Conservation (phyloP, 2,113 vertebrate genomes). For the Pelodiscus sinensis region DNA sequence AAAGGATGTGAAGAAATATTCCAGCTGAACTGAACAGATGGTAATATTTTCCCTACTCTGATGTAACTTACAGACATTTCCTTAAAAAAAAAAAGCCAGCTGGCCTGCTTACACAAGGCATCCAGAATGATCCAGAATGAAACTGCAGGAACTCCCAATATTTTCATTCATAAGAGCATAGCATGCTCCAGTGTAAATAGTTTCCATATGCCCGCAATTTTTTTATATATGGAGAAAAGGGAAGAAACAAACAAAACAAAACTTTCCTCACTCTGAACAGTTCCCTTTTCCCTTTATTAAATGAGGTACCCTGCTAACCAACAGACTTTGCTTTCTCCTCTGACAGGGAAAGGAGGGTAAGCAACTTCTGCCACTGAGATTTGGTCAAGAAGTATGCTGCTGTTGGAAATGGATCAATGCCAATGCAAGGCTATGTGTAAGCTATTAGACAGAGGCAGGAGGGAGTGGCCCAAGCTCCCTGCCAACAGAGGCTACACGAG, state of each 20-base stretch:
- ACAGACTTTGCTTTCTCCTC: too few species aligned
- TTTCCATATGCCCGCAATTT: slow-evolving; percentile 77
- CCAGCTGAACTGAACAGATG: slow-evolving; percentile 69
- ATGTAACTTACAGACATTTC: slow-evolving; percentile 62
- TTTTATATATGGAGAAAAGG: background rate
- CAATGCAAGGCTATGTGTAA: background rate
- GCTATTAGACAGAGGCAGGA: background rate
- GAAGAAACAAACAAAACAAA: background rate
- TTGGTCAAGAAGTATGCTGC: fast-evolving
- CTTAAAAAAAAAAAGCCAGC: slow-evolving; percentile 72
- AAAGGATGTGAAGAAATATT: slow-evolving; percentile 13
- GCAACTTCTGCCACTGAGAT: background rate
- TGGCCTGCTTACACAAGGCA: slow-evolving; percentile 78
- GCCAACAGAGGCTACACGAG: too few species aligned
- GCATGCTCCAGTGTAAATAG: slow-evolving; percentile 74
- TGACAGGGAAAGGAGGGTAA: background rate
- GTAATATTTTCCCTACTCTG: slow-evolving; percentile 56
- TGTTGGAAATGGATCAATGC: background rate
- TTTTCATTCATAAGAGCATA: slow-evolving; percentile 75
- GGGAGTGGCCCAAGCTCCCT: too few species aligned
- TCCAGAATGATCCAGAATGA: slow-evolving; percentile 67
- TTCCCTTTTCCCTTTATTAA: slow-evolving; percentile 33
- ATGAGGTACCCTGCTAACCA: background rate
- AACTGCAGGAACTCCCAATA: slow-evolving; percentile 73
- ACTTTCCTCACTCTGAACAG: slow-evolving; percentile 32